These are phyloP conservation scores for Microcebus ravelobensis DNA, from an alignment of 2,113 vertebrate species.

Conservation along the genomic window DNA sequence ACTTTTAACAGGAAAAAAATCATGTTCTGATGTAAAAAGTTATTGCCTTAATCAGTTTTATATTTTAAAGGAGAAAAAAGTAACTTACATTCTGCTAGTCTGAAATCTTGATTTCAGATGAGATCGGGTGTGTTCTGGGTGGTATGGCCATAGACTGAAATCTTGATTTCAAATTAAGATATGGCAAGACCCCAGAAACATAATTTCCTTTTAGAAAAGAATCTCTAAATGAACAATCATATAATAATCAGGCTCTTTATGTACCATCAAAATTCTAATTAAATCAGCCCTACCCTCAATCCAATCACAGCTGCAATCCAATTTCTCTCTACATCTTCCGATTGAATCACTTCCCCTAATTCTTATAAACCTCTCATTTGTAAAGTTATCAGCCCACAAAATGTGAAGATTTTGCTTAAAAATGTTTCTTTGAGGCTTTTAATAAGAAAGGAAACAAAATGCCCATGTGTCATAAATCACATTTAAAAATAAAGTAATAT, in stretches of 20 bases:
- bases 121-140: neutral
- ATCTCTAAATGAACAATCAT: constrained; percentile 9
- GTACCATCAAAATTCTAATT: constrained; percentile 28
- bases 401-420: constrained; percentile 22
- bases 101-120: constrained; percentile 46
- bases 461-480: neutral
- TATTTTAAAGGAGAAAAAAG: constrained; percentile 53
- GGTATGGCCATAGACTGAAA: neutral
- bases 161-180: constrained; percentile 42
- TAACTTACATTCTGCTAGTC: neutral
- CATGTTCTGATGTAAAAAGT: constrained; percentile 15
- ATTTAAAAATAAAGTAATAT: constrained; percentile 37
- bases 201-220: neutral
- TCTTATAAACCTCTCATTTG: neutral
- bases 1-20: neutral
- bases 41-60: constrained; percentile 17
- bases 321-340: neutral
- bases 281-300: neutral
- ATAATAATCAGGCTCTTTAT: neutral
- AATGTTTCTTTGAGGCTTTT: constrained; percentile 32
- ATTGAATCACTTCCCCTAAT: neutral
- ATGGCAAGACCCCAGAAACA: neutral
- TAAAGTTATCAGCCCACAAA: neutral
- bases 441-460: neutral
- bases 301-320: neutral